A percentile compares a stretch with the other conserved stretches of the same genome.
Conservation (phyloP, 2,888 invertebrate genomes). For the Dynastes hyllus region DNA sequence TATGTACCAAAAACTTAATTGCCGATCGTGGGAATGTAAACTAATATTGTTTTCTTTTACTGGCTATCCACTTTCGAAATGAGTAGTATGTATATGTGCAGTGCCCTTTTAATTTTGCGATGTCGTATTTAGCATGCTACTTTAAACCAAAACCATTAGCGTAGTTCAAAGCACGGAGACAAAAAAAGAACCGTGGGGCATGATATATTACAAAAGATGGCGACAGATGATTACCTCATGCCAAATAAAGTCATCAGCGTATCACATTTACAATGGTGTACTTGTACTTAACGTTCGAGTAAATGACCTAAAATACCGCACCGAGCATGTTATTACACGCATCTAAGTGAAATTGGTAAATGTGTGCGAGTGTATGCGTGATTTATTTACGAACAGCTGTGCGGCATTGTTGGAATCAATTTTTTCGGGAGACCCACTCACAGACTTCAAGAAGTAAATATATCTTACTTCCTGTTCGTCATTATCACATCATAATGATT, state of each 20-base stretch:
- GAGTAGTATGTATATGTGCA: too few species aligned
- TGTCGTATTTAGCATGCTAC: too few species aligned
- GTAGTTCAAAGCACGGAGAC: not conserved
- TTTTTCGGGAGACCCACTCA: conserved; percentile 41
- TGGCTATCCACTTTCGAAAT: too few species aligned
- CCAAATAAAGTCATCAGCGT: conserved; percentile 40
- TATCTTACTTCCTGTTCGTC: conserved; percentile 40
- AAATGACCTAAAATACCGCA: conserved; percentile 33
- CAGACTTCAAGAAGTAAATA: conserved; percentile 37
- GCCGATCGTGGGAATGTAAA: too few species aligned
- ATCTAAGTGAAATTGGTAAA: conserved; percentile 34
- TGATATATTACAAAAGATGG: conserved; percentile 17
- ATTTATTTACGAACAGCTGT: conserved; percentile 43
- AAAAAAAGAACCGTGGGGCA: not conserved
- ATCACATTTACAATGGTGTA: conserved; percentile 24
- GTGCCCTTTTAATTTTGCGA: too few species aligned
- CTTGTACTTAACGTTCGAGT: conserved; percentile 42
- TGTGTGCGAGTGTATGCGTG: conserved; percentile 19
- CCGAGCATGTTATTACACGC: conserved; percentile 9
- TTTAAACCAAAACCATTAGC: not conserved
- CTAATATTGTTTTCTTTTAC: too few species aligned
- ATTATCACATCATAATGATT: conserved; percentile 46
- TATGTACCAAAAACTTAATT: too few species aligned
- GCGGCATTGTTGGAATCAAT: conserved; percentile 46
- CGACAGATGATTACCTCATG: conserved; percentile 33